Conservation (phyloP, 2,113 vertebrate genomes). For the Chiloscyllium plagiosum region DNA sequence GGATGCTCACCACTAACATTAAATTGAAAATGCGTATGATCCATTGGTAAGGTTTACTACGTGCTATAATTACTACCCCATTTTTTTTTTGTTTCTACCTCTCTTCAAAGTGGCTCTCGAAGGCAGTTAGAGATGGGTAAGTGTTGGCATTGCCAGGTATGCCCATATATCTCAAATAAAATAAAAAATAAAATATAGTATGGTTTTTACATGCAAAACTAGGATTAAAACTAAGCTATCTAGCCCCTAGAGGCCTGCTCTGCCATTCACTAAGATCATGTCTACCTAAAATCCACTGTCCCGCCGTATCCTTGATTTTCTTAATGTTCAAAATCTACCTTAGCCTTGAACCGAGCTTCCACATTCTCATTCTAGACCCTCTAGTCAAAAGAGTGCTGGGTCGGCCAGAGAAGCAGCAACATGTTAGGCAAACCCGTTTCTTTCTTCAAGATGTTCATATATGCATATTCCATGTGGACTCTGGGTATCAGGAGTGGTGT, state of each 20-base stretch:
- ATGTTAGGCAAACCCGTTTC: background rate
- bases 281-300: background rate
- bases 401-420: background rate
- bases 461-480: background rate
- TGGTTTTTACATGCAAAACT: background rate
- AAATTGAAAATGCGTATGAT: background rate
- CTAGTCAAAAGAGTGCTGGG: background rate
- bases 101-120: background rate
- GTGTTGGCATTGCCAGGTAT: background rate
- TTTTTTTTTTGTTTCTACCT: background rate
- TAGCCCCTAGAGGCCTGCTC: background rate
- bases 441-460: background rate
- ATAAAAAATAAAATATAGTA: background rate
- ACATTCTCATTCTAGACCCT: background rate
- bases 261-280: background rate
- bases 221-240: background rate
- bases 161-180: background rate
- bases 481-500: background rate
- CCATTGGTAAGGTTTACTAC: background rate
- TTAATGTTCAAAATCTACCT: background rate
- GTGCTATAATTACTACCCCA: background rate
- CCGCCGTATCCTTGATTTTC: background rate
- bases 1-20: background rate
- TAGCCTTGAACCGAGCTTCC: background rate
- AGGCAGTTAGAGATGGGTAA: background rate